Evolutionary conservation across 1,140 invertebrate genomes (phyloP).

Genomic region (Drosophila paulistorum): DNA sequence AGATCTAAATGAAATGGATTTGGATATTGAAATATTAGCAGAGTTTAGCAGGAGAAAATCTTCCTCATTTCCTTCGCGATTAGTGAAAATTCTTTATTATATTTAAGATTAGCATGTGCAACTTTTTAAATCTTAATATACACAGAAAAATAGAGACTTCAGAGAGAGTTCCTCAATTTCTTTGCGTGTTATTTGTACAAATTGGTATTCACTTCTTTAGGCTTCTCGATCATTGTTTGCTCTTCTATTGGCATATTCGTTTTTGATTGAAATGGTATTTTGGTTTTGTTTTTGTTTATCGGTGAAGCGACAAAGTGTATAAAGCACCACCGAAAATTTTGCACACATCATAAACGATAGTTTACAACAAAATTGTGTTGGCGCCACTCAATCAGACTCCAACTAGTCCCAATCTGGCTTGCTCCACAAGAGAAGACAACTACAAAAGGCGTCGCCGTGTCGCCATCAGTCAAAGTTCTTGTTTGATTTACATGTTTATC

Average conservation of each 20-base stretch:
- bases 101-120: no score
- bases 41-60: no score
- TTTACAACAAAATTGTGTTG: constrained; percentile 57
- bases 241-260: constrained; percentile 35
- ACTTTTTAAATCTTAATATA: no score
- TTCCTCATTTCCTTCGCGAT: no score
- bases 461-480: constrained; percentile 79
- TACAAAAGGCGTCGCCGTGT: constrained; percentile 61
- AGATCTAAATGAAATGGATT: no score
- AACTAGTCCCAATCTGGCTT: not conserved
- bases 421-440: constrained; percentile 22
- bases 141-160: no score
- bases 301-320: constrained; percentile 29
- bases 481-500: constrained; percentile 79
- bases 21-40: no score
- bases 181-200: not conserved
- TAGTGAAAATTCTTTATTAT: no score
- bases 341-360: constrained; percentile 68
- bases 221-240: constrained; percentile 39
- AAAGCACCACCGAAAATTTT: constrained; percentile 5
- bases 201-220: constrained; percentile 11
- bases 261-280: constrained; percentile 44
- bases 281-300: not conserved
- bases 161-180: not conserved
- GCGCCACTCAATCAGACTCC: constrained; percentile 70